A percentile compares a stretch with the other conserved stretches of the same genome.
Evolutionary conservation across 1,140 invertebrate genomes (phyloP).

Genomic region (Neodiprion lecontei): DNA sequence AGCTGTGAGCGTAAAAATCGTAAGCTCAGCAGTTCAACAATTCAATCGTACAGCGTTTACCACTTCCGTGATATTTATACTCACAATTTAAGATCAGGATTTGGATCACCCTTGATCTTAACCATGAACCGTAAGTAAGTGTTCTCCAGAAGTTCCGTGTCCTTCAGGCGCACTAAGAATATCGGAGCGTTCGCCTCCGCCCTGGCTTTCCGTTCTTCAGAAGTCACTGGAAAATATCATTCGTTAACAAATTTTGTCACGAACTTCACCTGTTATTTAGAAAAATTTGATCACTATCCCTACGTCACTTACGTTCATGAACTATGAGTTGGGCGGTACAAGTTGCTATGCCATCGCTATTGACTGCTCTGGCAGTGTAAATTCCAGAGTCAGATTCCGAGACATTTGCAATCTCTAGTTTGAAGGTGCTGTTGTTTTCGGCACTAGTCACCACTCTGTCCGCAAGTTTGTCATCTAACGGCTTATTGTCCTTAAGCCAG

Average conservation of each 20-base stretch:
- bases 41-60: constrained; percentile 18
- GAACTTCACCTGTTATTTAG: constrained; percentile 28
- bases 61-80: constrained; percentile 48
- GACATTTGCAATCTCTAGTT: constrained; percentile 82
- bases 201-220: constrained; percentile 74
- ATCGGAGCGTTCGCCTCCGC: constrained; percentile 77
- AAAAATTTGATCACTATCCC: constrained; percentile 20
- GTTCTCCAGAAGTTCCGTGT: constrained; percentile 86
- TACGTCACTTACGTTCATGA: constrained; percentile 74
- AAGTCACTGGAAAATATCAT: constrained; percentile 65
- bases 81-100: constrained; percentile 86
- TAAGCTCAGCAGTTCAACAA: constrained; percentile 14
- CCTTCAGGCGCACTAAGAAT: constrained; percentile 83
- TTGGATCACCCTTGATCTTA: constrained; percentile 86
- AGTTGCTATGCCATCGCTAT: constrained; percentile 78
- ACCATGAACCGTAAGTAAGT: constrained; percentile 90
- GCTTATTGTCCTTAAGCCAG: constrained; percentile 91
- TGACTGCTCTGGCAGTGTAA: constrained; percentile 91
- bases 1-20: constrained; percentile 65
- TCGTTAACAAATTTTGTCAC: background rate
- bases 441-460: constrained; percentile 72
- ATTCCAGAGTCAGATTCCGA: constrained; percentile 84
- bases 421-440: constrained; percentile 66
- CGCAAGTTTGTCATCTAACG: constrained; percentile 76
- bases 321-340: constrained; percentile 87